Percentiles rank a stretch among this genome's conserved stretches.
phyloP scores from a whole-genome alignment of 1,140 invertebrate species.

The Brachionus asplanchnoidis region DNA sequence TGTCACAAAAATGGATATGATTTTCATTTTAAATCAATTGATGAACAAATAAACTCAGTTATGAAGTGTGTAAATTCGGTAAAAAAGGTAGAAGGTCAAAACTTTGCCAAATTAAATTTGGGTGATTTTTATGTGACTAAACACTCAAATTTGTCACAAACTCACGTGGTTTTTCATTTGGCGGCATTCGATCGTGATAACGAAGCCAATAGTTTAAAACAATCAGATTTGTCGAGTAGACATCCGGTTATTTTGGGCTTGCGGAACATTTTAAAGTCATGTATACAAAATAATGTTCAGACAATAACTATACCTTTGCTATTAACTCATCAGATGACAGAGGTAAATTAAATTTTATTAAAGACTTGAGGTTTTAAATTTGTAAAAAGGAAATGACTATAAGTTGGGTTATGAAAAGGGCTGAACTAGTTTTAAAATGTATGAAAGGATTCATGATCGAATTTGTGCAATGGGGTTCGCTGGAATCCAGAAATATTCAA shows the following conservation, averaged over 20 bases:
- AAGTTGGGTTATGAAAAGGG: slow-evolving; percentile 86
- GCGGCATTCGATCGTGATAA: slow-evolving; percentile 60
- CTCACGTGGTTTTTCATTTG: slow-evolving; percentile 90
- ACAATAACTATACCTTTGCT: slow-evolving; percentile 86
- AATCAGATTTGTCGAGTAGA: slow-evolving; percentile 84
- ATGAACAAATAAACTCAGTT: slow-evolving; percentile 69
- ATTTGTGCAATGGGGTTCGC: slow-evolving; percentile 76
- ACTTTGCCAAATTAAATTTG: slow-evolving; percentile 59
- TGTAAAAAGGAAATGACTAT: slow-evolving; percentile 75
- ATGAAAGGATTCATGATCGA: slow-evolving; percentile 99
- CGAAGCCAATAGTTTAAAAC: slow-evolving; percentile 60
- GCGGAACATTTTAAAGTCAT: slow-evolving; percentile 86
- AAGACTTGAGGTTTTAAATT: neutral
- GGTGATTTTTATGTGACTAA: slow-evolving; percentile 90
- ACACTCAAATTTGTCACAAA: slow-evolving; percentile 88
- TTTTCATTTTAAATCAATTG: slow-evolving; percentile 80
- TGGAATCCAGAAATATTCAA: slow-evolving; percentile 79
- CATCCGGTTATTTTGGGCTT: slow-evolving; percentile 91
- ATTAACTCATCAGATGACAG: slow-evolving; percentile 84
- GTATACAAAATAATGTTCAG: slow-evolving; percentile 84
- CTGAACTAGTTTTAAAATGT: slow-evolving; percentile 94
- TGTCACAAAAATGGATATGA: slow-evolving; percentile 58
- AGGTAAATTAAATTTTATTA: slow-evolving; percentile 56
- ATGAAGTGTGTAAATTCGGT: neutral
- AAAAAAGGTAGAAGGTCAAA: neutral